phyloP scores from a whole-genome alignment of 2,888 invertebrate species.

The Papilio demoleus region DNA sequence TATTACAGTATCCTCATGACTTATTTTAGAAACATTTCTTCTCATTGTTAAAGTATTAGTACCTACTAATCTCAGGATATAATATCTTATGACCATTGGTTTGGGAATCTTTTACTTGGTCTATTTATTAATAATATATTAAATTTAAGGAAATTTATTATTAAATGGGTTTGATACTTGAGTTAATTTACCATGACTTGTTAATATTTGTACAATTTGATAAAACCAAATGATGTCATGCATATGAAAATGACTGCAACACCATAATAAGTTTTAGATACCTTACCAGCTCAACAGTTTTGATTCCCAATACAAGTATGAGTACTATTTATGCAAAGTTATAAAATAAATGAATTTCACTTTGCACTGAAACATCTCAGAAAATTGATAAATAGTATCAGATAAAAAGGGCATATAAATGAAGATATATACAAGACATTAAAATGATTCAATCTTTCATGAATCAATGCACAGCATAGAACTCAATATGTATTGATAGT shows the following conservation, averaged over 20 bases:
- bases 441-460: not conserved
- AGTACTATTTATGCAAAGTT: not conserved
- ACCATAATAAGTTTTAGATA: not conserved
- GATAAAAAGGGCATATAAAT: conserved; percentile 25
- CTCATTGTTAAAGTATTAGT: too few species aligned
- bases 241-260: not conserved
- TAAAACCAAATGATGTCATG: conserved; percentile 28
- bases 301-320: not conserved
- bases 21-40: not conserved
- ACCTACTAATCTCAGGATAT: too few species aligned
- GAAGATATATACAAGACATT: not conserved
- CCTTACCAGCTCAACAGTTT: not conserved
- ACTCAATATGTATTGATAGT: conserved; percentile 36
- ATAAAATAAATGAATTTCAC: not conserved
- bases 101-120: not conserved
- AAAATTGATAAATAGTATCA: conserved; percentile 12
- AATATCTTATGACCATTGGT: too few species aligned
- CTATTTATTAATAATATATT: conserved; percentile 13
- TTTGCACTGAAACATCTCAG: not conserved
- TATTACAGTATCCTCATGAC: not conserved
- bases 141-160: conserved; percentile 14
- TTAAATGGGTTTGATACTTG: conserved; percentile 21
- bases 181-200: conserved; percentile 3
- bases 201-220: conserved; percentile 28
- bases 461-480: conserved; percentile 21